These are phyloP conservation scores for Polia nebulosa DNA, from an alignment of 2,888 invertebrate species.

Conservation along the genomic window DNA sequence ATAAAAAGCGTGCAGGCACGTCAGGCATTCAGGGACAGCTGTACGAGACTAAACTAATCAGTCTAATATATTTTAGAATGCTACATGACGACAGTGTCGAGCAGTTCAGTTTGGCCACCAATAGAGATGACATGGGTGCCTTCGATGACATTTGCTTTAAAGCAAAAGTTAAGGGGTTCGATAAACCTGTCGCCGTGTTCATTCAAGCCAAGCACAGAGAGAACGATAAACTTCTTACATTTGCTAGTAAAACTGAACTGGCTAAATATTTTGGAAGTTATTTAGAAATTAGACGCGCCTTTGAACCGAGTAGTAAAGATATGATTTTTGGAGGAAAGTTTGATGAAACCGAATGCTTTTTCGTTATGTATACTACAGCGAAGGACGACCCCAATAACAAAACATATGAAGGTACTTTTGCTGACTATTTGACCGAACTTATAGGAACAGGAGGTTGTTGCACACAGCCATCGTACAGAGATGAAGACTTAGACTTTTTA, in stretches of 20 bases:
- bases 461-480: slow-evolving; percentile 23
- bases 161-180: slow-evolving; percentile 30
- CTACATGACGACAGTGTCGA: slow-evolving; percentile 33
- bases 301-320: slow-evolving; percentile 29
- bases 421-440: slow-evolving; percentile 32
- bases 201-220: slow-evolving; percentile 61
- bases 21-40: slow-evolving; percentile 60
- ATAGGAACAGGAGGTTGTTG: slow-evolving; percentile 46
- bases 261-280: slow-evolving; percentile 51
- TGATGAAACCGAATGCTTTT: slow-evolving; percentile 46
- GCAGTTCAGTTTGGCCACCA: slow-evolving; percentile 58
- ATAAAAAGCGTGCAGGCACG: slow-evolving; percentile 47
- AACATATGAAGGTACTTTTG: background rate
- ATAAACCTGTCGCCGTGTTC: slow-evolving; percentile 46
- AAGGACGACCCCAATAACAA: slow-evolving; percentile 32
- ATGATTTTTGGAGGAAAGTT: slow-evolving; percentile 38
- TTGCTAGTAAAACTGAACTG: slow-evolving; percentile 36
- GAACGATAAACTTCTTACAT: slow-evolving; percentile 32
- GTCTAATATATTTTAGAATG: slow-evolving; percentile 54
- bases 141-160: slow-evolving; percentile 62
- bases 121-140: slow-evolving; percentile 55
- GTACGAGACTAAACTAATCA: slow-evolving; percentile 62
- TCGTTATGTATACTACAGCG: slow-evolving; percentile 58
- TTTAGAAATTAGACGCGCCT: slow-evolving; percentile 42
- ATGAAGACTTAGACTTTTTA: slow-evolving; percentile 38